These are phyloP conservation scores for Pardalotus punctatus DNA, from an alignment of 2,113 vertebrate species.

Conservation along the genomic window DNA sequence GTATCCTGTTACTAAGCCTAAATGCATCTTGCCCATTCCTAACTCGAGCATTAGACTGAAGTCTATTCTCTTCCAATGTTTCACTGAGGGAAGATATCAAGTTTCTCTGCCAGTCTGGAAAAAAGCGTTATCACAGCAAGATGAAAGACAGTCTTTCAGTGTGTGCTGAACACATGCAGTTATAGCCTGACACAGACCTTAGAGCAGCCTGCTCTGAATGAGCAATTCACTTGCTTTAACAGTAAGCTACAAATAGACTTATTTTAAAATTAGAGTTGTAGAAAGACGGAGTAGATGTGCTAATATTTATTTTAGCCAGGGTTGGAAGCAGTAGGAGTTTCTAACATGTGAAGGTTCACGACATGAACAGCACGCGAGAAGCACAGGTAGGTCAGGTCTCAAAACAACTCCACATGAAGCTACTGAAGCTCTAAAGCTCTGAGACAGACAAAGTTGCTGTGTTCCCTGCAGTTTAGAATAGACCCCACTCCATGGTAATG, in stretches of 20 bases:
- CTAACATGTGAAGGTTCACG: neutral
- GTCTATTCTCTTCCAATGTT: neutral
- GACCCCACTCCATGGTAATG: accelerated
- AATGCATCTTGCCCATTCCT: neutral
- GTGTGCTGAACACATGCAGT: neutral
- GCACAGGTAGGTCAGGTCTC: neutral
- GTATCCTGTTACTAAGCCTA: neutral
- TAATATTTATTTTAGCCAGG: neutral
- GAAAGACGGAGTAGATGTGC: neutral
- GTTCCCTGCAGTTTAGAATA: neutral
- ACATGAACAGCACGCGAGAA: accelerated
- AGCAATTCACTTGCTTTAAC: neutral
- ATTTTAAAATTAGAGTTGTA: neutral
- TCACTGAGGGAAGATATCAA: neutral
- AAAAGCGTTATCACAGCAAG: neutral
- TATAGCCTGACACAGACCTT: neutral
- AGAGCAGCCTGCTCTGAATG: neutral
- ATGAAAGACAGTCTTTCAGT: neutral
- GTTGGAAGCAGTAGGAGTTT: neutral
- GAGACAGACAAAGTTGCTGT: neutral
- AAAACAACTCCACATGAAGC: neutral
- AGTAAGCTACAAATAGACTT: neutral
- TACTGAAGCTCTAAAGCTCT: neutral
- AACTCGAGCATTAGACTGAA: neutral
- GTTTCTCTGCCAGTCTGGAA: neutral